Base-by-base conservation (phyloP, 2,797 vertebrate species). In the Dermochelys coriacea region DNA sequence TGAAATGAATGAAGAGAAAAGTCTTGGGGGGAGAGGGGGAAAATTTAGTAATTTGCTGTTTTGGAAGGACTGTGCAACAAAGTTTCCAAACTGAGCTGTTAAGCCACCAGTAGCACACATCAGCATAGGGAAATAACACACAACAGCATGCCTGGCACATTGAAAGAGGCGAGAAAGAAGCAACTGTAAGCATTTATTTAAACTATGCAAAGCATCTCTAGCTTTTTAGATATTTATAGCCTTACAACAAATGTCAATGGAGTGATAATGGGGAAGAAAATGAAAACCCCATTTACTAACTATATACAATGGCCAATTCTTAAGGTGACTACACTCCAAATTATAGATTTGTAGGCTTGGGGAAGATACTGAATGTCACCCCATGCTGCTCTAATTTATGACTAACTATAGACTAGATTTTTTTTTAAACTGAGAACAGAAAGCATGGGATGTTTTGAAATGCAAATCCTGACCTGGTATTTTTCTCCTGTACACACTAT, bases 361-460 rank as follows among this genome's bases (percentile, higher is more conserved):
- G 82, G 54, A 90, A 21, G 1, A 71, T 14, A 86, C 4, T 51
- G 29, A 23, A 84, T 85, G 45, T 82, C 47, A 91, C n/a, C 31
- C 25, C 3, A 2, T 18, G 4, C n/a, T 87, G 57, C 50, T 93
- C 51, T 71, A 51, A 88, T 77, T 7, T 51, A 83, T 49, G 25
- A 87, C 49, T 85, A 87, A 71, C 37, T 91, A 84, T 68, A n/a
- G 50, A 92, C 77, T 29, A 93, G 64, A 84, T 92, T 95, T 90
- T 86, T 74, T 45, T 68, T 57, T 23, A 75, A 88, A 41, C 25
- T n/a, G 47, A 27, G 15, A 91, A 86, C 23, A 88, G 88, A 94
- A 93, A 82, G 5, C 5, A 93, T 77, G 82, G 9, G 3, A n/a
- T 61, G 45, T 87, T 97, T 91, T 96, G 87, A 97, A 97, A 96